Evolutionary conservation across 1,140 invertebrate genomes (phyloP).

Genomic region (Drosophila miranda): DNA sequence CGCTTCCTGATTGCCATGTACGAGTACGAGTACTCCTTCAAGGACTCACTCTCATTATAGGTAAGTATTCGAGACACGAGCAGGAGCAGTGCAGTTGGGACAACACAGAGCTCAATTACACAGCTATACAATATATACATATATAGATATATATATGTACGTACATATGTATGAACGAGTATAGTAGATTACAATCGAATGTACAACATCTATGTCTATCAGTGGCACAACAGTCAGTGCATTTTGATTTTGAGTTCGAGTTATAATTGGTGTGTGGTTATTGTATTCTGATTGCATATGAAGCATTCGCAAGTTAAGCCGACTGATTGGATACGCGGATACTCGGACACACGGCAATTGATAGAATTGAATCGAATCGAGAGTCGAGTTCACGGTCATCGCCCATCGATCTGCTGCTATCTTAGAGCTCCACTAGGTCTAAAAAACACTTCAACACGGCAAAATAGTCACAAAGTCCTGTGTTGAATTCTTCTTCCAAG

Average conservation of each 20-base stretch:
- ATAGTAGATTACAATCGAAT: no score
- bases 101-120: background rate
- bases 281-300: conserved; percentile 52
- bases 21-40: no score
- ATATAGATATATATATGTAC: background rate
- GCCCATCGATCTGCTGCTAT: conserved; percentile 7
- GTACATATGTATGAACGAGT: background rate
- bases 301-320: conserved; percentile 76
- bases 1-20: no score
- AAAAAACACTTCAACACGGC: no score
- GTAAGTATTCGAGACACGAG: conserved; percentile 1
- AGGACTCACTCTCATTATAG: no score
- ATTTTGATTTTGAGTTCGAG: conserved; percentile 23
- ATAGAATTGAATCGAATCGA: background rate
- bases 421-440: conserved; percentile 5
- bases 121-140: background rate
- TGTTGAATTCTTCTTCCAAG: conserved; percentile 24
- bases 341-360: no score
- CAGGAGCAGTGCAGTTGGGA: conserved; percentile 2
- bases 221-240: conserved; percentile 30
- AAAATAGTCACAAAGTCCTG: conserved; percentile 31
- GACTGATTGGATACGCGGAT: conserved; percentile 43
- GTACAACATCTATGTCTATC: conserved; percentile 1
- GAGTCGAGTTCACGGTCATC: conserved; percentile 4
- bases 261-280: conserved; percentile 32